Conservation (phyloP, 2,797 vertebrate species). For the Picus viridis region DNA sequence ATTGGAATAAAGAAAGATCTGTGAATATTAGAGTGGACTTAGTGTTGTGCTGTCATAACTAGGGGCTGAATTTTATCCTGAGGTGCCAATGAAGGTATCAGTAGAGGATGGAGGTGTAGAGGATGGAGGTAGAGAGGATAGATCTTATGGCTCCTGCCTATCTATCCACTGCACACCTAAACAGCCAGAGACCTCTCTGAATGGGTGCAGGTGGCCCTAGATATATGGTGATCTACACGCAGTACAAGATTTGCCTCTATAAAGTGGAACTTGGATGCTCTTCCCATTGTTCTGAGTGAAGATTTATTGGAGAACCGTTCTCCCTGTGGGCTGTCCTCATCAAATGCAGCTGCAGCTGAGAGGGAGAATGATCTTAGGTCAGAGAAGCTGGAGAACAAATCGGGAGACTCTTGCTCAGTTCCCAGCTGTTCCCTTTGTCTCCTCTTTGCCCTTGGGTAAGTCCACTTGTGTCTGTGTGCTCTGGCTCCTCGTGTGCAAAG, state of each 20-base stretch:
- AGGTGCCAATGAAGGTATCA: background rate
- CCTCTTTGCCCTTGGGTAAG: conserved; percentile 15
- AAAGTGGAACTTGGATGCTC: background rate
- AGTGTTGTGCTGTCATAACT: background rate
- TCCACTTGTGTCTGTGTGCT: background rate
- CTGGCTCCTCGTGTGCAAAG: background rate
- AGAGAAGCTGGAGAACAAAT: background rate
- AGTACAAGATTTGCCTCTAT: background rate
- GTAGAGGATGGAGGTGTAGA: background rate
- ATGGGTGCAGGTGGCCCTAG: background rate
- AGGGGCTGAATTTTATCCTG: background rate
- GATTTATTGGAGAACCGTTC: background rate
- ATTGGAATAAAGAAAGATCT: background rate
- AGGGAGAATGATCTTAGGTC: background rate
- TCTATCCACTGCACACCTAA: background rate
- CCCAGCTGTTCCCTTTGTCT: background rate
- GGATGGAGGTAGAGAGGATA: too few relatives aligned
- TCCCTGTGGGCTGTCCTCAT: background rate
- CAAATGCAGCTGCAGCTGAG: background rate
- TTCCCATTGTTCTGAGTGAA: background rate
- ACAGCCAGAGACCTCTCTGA: background rate
- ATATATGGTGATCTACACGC: background rate
- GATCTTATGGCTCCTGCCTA: background rate
- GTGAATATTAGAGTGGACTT: background rate
- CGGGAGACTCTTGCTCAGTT: background rate